Base-by-base conservation (phyloP, 2,888 invertebrate genomes). In the Hemicrepidius hirtus region DNA sequence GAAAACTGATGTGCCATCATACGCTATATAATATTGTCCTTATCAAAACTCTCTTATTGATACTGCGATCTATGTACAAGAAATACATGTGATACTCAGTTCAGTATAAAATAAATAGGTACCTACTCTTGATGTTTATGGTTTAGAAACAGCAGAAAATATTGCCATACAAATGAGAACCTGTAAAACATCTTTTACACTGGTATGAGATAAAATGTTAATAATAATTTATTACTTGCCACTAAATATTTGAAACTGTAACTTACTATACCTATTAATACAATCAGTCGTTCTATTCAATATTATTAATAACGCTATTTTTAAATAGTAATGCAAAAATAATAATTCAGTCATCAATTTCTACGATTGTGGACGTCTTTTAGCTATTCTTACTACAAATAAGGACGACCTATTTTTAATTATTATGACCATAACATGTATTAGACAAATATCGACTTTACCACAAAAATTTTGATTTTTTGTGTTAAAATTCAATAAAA, bases 221-320 rank as follows among this genome's bases (percentile, higher is more conserved):
- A 53, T 24, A 62, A 53, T 62, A 44, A 66, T 57, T 66, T 55
- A 24, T 28, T 28, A 60, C 35, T 37, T 66, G 35, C 53, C 57
- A 32, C 50, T 66, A 59, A 69, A 21, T 41, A 49, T 65, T 57
- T 67, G 46, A 74, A 71, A 74, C 50, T 60, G 66, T 69, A 68
- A 74, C 66, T 68, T 44, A 65, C 71, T 71, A 75, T 59, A 73
- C 44, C 66, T 70, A 76, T 68, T 66, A 73, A 72, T 74, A 74
- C 73, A 76, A 76, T 76, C 76, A 76, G 76, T 76, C 74, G 63
- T 76, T 72, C 70, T 60, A 71, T 71, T 66, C 64, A 71, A 57
- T 66, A 68, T 50, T 18, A 18, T 71, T 60, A 40, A 68, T 55
- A 67, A 65, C 59, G 59, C 72, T 69, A 72, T 57, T 59, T 69